Conservation (phyloP, 2,888 invertebrate genomes). For the Eubasilissa splendida region DNA sequence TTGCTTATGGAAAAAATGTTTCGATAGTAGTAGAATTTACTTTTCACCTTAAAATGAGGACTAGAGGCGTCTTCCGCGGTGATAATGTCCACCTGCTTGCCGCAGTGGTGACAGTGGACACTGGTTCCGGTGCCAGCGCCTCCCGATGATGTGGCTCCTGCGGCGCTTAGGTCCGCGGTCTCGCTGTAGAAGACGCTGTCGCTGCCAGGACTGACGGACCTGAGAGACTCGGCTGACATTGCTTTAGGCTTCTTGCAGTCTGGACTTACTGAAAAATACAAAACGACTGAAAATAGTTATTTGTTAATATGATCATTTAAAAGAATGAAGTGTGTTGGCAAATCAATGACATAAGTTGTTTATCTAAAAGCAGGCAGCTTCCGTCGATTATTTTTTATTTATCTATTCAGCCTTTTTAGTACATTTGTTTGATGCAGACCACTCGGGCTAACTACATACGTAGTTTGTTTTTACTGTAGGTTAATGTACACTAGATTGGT, state of each 20-base stretch:
- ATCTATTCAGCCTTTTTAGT: no score
- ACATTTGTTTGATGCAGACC: no score
- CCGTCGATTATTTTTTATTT: no score
- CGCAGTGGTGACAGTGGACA: slow-evolving; percentile 87
- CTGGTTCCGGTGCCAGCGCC: slow-evolving; percentile 69
- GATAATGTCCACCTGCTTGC: slow-evolving; percentile 82
- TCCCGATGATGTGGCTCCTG: slow-evolving; percentile 65
- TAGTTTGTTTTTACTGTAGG: no score
- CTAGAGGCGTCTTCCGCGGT: slow-evolving; percentile 64
- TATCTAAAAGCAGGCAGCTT: no score
- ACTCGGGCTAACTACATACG: no score
- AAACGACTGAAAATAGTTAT: no score
- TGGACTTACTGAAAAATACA: slow-evolving; percentile 62
- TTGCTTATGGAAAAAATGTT: no score
- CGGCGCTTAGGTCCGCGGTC: slow-evolving; percentile 74
- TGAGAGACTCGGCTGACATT: slow-evolving; percentile 87
- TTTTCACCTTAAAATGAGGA: slow-evolving; percentile 54
- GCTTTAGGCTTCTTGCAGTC: slow-evolving; percentile 79
- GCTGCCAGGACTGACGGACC: slow-evolving; percentile 92
- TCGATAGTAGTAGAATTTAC: background rate
- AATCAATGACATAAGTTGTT: no score
- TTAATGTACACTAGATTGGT: no score
- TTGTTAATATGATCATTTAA: no score
- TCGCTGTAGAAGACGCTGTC: slow-evolving; percentile 93
- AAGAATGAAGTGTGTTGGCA: no score